Percentiles rank a stretch among this genome's conserved stretches.
phyloP scores from a whole-genome alignment of 2,888 invertebrate genomes.

The Zaprionus obscuricornis region DNA sequence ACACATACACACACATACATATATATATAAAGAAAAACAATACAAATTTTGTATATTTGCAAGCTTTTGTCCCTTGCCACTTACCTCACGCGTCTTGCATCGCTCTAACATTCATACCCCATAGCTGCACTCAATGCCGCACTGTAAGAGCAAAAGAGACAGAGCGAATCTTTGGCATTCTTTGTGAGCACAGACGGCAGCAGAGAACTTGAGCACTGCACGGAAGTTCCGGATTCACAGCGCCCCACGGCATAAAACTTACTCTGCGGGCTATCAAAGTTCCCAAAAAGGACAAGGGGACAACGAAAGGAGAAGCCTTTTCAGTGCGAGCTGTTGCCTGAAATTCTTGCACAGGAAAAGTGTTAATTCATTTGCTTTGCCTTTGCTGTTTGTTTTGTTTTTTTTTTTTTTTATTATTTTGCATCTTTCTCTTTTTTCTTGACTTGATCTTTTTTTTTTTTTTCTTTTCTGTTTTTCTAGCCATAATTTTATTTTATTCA shows the following conservation, averaged over 20 bases:
- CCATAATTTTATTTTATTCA: slow-evolving; percentile 54
- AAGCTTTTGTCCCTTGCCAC: slow-evolving; percentile 22
- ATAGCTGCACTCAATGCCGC: slow-evolving; percentile 22
- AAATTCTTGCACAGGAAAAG: slow-evolving; percentile 37
- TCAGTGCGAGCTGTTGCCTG: neutral
- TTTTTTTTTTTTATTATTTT: slow-evolving; percentile 28
- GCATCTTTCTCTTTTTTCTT: slow-evolving; percentile 26
- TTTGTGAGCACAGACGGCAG: slow-evolving; percentile 49
- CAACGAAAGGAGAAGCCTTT: neutral
- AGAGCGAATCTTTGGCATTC: slow-evolving; percentile 30
- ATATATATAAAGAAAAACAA: slow-evolving; percentile 58
- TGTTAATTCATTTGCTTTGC: slow-evolving; percentile 70
- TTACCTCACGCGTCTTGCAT: slow-evolving; percentile 2
- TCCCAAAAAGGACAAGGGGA: neutral
- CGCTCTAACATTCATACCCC: too few relatives aligned
- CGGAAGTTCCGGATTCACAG: slow-evolving; percentile 70
- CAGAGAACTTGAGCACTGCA: slow-evolving; percentile 67
- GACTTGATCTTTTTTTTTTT: slow-evolving; percentile 49
- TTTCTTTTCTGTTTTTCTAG: slow-evolving; percentile 25
- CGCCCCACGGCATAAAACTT: slow-evolving; percentile 33
- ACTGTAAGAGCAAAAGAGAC: too few relatives aligned
- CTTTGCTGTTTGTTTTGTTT: slow-evolving; percentile 35
- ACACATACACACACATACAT: neutral
- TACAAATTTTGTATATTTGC: slow-evolving; percentile 70
- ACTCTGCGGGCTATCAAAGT: slow-evolving; percentile 41